Conservation (phyloP, 2,797 vertebrate species). For the Rhinogobio ventralis region DNA sequence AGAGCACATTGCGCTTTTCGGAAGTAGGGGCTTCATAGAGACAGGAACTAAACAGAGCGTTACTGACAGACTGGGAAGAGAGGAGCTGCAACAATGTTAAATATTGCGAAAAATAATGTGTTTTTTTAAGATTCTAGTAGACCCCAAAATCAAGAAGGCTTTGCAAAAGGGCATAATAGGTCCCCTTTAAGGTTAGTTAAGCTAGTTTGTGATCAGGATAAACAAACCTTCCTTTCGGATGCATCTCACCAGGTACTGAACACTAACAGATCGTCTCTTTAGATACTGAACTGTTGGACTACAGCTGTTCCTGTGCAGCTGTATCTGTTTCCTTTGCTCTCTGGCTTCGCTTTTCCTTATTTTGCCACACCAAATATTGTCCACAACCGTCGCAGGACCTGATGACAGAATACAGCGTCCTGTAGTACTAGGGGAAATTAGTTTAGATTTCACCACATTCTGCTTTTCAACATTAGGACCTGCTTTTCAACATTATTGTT, state of each 20-base stretch:
- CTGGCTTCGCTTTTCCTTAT: slow-evolving; percentile 59
- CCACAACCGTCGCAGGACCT: neutral
- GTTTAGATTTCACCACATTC: neutral
- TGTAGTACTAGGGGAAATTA: slow-evolving; percentile 10
- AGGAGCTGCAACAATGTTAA: too few relatives aligned
- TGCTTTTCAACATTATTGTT: slow-evolving; percentile 4
- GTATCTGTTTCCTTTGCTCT: slow-evolving; percentile 77
- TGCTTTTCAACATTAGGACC: too few relatives aligned
- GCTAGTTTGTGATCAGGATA: neutral
- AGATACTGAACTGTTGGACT: neutral
- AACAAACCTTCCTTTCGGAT: neutral
- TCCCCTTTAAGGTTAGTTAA: neutral
- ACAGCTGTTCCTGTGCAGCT: slow-evolving; percentile 60
- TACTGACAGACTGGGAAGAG: too few relatives aligned
- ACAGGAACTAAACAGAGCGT: too few relatives aligned
- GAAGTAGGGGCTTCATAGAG: too few relatives aligned
- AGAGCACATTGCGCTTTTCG: too few relatives aligned
- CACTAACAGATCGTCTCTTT: neutral
- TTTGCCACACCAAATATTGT: slow-evolving; percentile 41
- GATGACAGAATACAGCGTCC: slow-evolving; percentile 11
- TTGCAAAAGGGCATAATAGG: neutral
- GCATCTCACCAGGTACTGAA: neutral
- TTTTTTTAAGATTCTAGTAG: neutral
- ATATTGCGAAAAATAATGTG: neutral
- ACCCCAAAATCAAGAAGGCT: neutral